These are phyloP conservation scores for Karalla daura DNA, from an alignment of 2,797 vertebrate genomes.

Conservation along the genomic window DNA sequence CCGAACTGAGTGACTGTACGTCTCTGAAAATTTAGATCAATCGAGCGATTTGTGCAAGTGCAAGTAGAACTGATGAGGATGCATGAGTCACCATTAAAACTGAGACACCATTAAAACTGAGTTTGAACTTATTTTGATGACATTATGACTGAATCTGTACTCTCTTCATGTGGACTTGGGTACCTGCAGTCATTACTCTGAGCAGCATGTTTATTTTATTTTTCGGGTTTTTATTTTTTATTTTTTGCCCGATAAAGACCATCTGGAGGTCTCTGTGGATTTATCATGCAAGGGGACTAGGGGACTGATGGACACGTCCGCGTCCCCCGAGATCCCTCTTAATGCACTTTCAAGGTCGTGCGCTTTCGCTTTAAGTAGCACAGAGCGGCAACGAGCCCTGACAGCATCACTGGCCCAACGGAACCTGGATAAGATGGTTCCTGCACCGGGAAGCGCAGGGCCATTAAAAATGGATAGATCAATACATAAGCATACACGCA, in stretches of 20 bases:
- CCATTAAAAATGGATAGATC: conserved; percentile 78
- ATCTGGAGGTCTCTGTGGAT: conserved; percentile 14
- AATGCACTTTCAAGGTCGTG: conserved; percentile 76
- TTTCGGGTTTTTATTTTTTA: background rate
- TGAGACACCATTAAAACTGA: background rate
- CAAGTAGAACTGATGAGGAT: too few relatives aligned
- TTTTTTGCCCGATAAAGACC: conserved; percentile 14
- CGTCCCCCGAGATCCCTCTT: conserved; percentile 52
- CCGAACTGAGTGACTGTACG: conserved; percentile 12
- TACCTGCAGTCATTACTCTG: background rate
- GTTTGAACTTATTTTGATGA: background rate
- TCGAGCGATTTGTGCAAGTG: too few relatives aligned
- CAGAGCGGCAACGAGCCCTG: conserved; percentile 63
- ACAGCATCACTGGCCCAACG: conserved; percentile 62
- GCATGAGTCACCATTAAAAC: background rate
- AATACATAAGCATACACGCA: conserved; percentile 69
- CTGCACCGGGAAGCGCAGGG: conserved; percentile 49
- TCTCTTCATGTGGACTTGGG: background rate
- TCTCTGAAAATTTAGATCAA: too few relatives aligned
- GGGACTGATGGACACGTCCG: conserved; percentile 51
- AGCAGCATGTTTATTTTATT: background rate
- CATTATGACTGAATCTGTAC: background rate
- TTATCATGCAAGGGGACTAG: conserved; percentile 40
- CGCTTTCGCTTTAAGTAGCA: conserved; percentile 55
- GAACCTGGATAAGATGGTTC: conserved; percentile 61